Conservation (phyloP, 2,888 invertebrate species). For the Salpingus planirostris region DNA sequence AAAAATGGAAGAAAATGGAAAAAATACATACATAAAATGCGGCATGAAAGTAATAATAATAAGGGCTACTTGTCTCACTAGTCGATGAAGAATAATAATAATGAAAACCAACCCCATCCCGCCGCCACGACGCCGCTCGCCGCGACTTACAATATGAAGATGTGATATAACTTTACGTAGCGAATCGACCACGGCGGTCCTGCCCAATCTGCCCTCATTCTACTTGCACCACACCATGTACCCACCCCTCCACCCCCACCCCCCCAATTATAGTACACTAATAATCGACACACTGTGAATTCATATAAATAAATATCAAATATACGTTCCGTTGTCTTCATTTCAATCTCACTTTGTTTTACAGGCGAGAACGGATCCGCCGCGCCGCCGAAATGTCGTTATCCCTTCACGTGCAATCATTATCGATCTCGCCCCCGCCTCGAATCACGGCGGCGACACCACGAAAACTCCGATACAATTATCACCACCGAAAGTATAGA, state of each 20-base stretch:
- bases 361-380: too few relatives aligned
- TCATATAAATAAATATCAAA: conserved; percentile 41
- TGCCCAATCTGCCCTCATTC: conserved; percentile 28
- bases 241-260: too few relatives aligned
- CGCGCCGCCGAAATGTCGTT: too few relatives aligned
- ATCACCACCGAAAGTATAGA: too few relatives aligned
- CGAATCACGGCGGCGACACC: too few relatives aligned
- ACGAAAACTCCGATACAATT: too few relatives aligned
- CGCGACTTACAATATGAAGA: conserved; percentile 35
- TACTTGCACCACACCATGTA: conserved; percentile 39
- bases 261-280: conserved; percentile 38
- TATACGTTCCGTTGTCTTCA: conserved; percentile 34
- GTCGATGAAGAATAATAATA: too few relatives aligned
- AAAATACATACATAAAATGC: too few relatives aligned
- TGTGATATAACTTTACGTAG: conserved; percentile 36
- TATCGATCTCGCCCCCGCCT: too few relatives aligned
- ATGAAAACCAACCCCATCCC: conserved; percentile 13
- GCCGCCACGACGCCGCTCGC: conserved; percentile 20
- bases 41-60: conserved; percentile 16
- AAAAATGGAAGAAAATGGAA: neutral
- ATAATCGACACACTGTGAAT: conserved; percentile 41
- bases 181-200: conserved; percentile 33
- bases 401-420: too few relatives aligned
- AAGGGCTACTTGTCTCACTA: conserved; percentile 27
- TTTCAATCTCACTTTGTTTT: too few relatives aligned